phyloP scores from a whole-genome alignment of 2,113 vertebrate species.

The Colistium nudipinnis region DNA sequence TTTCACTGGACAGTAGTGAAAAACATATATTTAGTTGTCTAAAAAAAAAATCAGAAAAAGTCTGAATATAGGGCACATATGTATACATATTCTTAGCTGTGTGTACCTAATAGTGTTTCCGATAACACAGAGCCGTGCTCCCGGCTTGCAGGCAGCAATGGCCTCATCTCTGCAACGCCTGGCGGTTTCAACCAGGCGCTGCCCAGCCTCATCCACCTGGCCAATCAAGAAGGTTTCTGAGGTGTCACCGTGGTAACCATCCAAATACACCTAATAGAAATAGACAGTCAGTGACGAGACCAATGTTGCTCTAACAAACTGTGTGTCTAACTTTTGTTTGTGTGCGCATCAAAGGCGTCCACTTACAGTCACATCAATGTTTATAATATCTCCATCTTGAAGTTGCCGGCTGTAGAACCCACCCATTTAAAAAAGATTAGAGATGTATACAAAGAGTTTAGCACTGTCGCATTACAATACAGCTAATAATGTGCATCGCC shows the following conservation, averaged over 20 bases:
- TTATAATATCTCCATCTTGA: slow-evolving; percentile 97
- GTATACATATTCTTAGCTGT: neutral
- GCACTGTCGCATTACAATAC: neutral
- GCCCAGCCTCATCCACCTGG: slow-evolving; percentile 88
- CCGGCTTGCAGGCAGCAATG: slow-evolving; percentile 89
- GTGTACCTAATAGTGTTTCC: slow-evolving; percentile 95
- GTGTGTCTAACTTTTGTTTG: neutral
- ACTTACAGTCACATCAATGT: slow-evolving; percentile 98
- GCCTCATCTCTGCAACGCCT: slow-evolving; percentile 93
- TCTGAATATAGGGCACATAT: neutral
- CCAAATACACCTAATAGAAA: slow-evolving; percentile 88
- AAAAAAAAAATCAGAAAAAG: neutral
- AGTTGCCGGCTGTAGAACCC: slow-evolving; percentile 88
- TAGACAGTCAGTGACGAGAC: neutral
- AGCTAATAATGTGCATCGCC: neutral
- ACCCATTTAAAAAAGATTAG: neutral
- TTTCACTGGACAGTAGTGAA: slow-evolving; percentile 74
- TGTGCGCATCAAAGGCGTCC: neutral
- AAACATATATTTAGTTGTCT: neutral
- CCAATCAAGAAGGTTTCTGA: slow-evolving; percentile 97
- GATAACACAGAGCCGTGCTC: slow-evolving; percentile 89
- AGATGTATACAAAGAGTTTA: neutral
- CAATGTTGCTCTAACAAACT: neutral
- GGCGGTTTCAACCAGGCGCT: slow-evolving; percentile 88
- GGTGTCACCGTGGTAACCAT: slow-evolving; percentile 97